Base-by-base conservation (phyloP, 2,113 vertebrate species). In the Tyto alba region DNA sequence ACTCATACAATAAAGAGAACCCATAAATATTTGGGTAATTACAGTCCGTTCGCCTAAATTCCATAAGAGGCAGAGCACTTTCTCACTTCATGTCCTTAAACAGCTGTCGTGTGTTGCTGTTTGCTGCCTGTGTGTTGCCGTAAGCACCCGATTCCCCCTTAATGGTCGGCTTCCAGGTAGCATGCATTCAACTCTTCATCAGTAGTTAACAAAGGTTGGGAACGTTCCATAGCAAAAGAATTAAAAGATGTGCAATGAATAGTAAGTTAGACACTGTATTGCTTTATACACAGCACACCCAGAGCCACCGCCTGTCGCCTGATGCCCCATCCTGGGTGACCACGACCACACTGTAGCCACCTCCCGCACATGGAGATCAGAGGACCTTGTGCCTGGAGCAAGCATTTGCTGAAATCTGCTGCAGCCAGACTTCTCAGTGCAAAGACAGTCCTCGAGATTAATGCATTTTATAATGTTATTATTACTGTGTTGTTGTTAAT, bases 1-100 rank as follows among this genome's bases (percentile, higher is more conserved):
- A 96, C 95, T 97, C 94, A 96, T 76, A 94, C 89, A 90, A 94
- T 96, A 96, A 96, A 97, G 94, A 97, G 89, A 89, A 85, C 57
- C 69, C 96, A 95, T 95, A 96, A 95, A 96, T 93, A 96, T 96
- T 94, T 96, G 95, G 84, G 96, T 96, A 96, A 97, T 96, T 97
- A 96, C 95, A 96, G 91, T 89, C 94, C 47, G 0, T 91, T 95
- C 94, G 89, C 91, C 91, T 91, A 92, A 95, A 96, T 95, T 95
- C 95, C 87, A 11, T 87, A 68, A 92, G 77, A 94, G 86, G 84
- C 81, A 94, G 89, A 79, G 81, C 85, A 71, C 79, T 90, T 86
- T 83, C 91, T 95, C 79, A 18, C 89, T 36, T 23, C 1, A 7
- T 71, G 81, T 22, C 81, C 92, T 96, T 88, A 88, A 85, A 41